A percentile compares a stretch with the other conserved stretches of the same genome.
Conservation (phyloP, 2,888 invertebrate genomes). For the Melanophora roralis region DNA sequence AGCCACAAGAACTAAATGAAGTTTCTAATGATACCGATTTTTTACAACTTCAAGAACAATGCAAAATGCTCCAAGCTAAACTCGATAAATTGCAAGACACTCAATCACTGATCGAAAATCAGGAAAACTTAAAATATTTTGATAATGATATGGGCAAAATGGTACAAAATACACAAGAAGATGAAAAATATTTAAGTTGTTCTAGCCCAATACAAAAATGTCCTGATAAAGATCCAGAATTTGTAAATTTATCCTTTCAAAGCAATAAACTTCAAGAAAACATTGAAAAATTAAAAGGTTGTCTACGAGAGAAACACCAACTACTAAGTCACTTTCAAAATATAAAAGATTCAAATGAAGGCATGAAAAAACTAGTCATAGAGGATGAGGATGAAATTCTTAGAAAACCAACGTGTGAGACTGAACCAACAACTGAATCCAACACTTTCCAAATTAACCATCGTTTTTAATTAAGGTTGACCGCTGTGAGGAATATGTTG, state of each 20-base stretch:
- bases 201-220: background rate
- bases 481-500: too few species aligned
- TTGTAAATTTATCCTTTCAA: conserved; percentile 6
- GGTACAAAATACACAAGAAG: background rate
- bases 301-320: conserved; percentile 13
- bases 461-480: too few species aligned
- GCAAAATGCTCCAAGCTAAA: conserved; percentile 22
- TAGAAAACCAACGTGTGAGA: conserved; percentile 1
- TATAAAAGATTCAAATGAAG: conserved; percentile 20
- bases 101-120: background rate
- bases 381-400: conserved; percentile 52
- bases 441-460: conserved; percentile 29
- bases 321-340: background rate
- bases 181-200: background rate
- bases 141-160: background rate
- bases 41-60: conserved; percentile 24
- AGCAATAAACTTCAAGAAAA: conserved; percentile 30
- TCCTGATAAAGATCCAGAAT: background rate
- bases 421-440: conserved; percentile 38
- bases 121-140: background rate
- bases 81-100: conserved; percentile 22
- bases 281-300: background rate
- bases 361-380: conserved; percentile 30
- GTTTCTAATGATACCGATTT: conserved; percentile 6
- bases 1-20: background rate